These are phyloP conservation scores for Pediacus dermestoides DNA, from an alignment of 2,888 invertebrate genomes.

Conservation along the genomic window DNA sequence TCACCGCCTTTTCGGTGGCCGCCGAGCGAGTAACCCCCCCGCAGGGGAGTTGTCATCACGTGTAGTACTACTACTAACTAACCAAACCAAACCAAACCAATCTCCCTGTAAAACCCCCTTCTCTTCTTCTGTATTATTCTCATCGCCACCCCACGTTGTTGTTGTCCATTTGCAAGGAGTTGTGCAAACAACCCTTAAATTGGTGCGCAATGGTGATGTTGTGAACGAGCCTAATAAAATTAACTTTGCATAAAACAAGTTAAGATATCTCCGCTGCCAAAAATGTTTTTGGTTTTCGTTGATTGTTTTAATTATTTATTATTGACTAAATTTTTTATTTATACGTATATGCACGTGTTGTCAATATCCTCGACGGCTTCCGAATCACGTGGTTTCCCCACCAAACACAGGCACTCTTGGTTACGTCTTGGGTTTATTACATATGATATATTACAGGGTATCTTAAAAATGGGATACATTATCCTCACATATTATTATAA, in stretches of 20 bases:
- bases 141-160: too few species aligned
- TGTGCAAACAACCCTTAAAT: too few species aligned
- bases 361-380: constrained; percentile 51
- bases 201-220: too few species aligned
- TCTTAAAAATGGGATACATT: constrained; percentile 52
- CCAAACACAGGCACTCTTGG: constrained; percentile 52
- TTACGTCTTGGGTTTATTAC: constrained; percentile 50
- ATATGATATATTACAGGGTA: constrained; percentile 54
- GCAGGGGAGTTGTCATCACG: constrained; percentile 5
- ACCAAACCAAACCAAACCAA: background rate
- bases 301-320: constrained; percentile 11
- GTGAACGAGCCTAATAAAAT: too few species aligned
- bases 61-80: background rate
- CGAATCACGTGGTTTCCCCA: constrained; percentile 49
- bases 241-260: too few species aligned
- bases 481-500: constrained; percentile 49
- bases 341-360: constrained; percentile 1
- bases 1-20: constrained; percentile 48
- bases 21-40: constrained; percentile 42
- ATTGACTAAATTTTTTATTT: too few species aligned
- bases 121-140: background rate
- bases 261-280: constrained; percentile 29
- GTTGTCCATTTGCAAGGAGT: too few species aligned
- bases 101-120: background rate
- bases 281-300: constrained; percentile 17